A percentile compares a stretch with the other conserved stretches of the same genome.
Conservation (phyloP, 2,797 vertebrate genomes). For the Craterocephalus amniculus region DNA sequence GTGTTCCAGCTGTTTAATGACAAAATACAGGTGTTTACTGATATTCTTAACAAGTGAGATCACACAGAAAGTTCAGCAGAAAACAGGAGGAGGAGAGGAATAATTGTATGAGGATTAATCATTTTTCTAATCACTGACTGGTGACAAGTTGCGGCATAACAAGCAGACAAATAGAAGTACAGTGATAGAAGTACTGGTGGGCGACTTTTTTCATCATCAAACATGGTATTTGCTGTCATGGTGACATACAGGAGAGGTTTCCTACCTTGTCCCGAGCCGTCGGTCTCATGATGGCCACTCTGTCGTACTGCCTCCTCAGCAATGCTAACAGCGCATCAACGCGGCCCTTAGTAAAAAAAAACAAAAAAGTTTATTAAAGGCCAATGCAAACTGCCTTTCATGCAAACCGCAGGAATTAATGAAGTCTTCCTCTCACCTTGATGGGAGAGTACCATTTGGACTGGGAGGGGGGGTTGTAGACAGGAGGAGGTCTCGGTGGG, state of each 20-base stretch:
- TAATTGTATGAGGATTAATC: no score
- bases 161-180: no score
- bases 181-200: no score
- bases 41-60: slow-evolving; percentile 17
- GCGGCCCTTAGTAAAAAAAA: slow-evolving; percentile 82
- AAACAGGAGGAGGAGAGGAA: not conserved
- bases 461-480: slow-evolving; percentile 76
- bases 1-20: not conserved
- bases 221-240: not conserved
- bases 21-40: slow-evolving; percentile 4
- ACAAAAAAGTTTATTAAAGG: not conserved
- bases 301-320: slow-evolving; percentile 90
- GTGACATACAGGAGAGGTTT: not conserved
- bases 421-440: slow-evolving; percentile 83
- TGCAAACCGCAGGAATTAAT: not conserved
- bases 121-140: no score
- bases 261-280: slow-evolving; percentile 91
- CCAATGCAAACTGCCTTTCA: not conserved
- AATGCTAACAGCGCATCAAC: slow-evolving; percentile 93
- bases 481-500: slow-evolving; percentile 83
- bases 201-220: not conserved
- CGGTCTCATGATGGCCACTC: slow-evolving; percentile 96
- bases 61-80: slow-evolving; percentile 6
- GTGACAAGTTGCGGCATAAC: no score
- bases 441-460: slow-evolving; percentile 97